phyloP scores from a whole-genome alignment of 1,140 invertebrate genomes.

The Aphelenchoides fujianensis region DNA sequence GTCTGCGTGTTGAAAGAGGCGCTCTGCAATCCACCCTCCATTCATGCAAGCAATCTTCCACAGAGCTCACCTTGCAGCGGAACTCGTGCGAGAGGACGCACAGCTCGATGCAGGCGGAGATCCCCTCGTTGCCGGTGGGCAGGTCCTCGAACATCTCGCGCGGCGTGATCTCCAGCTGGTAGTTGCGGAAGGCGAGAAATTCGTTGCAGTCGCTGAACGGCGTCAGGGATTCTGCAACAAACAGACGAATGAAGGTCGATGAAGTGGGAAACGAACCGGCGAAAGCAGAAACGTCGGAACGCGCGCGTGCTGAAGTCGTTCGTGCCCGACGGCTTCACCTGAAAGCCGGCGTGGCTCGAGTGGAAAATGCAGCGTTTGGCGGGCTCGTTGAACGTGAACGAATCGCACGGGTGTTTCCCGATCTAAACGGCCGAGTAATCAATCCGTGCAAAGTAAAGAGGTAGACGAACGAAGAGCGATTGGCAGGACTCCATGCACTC shows the following conservation, averaged over 20 bases:
- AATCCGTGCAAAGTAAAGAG: no score
- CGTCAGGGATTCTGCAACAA: slow-evolving; percentile 17
- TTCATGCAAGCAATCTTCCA: no score
- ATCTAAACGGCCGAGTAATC: slow-evolving; percentile 27
- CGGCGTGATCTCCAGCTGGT: slow-evolving; percentile 18
- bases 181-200: slow-evolving; percentile 29
- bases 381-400: slow-evolving; percentile 23
- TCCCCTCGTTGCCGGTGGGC: slow-evolving; percentile 14
- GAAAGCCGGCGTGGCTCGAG: slow-evolving; percentile 9
- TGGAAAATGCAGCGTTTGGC: slow-evolving; percentile 22
- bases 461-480: neutral
- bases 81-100: slow-evolving; percentile 23
- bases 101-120: slow-evolving; percentile 25
- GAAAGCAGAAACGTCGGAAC: slow-evolving; percentile 23
- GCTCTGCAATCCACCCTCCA: slow-evolving; percentile 12
- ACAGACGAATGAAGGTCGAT: no score
- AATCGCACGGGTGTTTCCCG: slow-evolving; percentile 21
- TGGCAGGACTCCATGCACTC: slow-evolving; percentile 19
- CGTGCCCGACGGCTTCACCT: slow-evolving; percentile 10
- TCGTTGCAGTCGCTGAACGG: slow-evolving; percentile 27
- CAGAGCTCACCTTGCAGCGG: slow-evolving; percentile 15
- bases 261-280: slow-evolving; percentile 10
- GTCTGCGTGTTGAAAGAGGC: slow-evolving; percentile 21
- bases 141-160: slow-evolving; percentile 28
- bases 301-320: slow-evolving; percentile 31